Evolutionary conservation across 2,888 invertebrate genomes (phyloP).

Genomic region (Eurois occulta): DNA sequence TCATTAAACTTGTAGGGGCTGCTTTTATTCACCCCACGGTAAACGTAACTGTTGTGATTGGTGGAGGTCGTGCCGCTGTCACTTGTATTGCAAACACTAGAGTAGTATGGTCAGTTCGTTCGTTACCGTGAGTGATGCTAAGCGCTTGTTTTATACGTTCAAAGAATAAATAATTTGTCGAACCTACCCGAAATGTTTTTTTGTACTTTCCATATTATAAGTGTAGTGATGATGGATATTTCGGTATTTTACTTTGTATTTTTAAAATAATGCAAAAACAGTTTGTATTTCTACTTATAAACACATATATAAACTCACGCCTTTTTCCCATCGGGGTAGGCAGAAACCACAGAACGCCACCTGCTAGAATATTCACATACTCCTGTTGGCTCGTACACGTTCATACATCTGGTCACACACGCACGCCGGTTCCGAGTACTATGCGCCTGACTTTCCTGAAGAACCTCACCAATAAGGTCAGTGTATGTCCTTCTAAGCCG

Average conservation of each 20-base stretch:
- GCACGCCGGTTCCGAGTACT: background rate
- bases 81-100: background rate
- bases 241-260: background rate
- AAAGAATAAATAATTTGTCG: background rate
- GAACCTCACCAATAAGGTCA: background rate
- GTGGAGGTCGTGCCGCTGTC: slow-evolving; percentile 21
- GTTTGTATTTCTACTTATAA: background rate
- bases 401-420: background rate
- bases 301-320: background rate
- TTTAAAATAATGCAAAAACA: background rate
- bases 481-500: background rate
- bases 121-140: background rate
- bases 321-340: background rate
- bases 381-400: background rate
- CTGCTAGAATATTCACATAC: background rate
- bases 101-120: background rate
- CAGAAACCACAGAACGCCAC: background rate
- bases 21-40: slow-evolving; percentile 19
- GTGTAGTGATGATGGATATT: background rate
- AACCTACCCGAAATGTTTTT: background rate
- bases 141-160: background rate
- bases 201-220: background rate
- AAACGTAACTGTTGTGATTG: slow-evolving; percentile 8
- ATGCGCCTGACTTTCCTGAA: background rate
- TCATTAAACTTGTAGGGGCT: background rate